A percentile compares a stretch with the other conserved stretches of the same genome.
Evolutionary conservation across 2,797 vertebrate genomes (phyloP).

Genomic region (Lemur catta): DNA sequence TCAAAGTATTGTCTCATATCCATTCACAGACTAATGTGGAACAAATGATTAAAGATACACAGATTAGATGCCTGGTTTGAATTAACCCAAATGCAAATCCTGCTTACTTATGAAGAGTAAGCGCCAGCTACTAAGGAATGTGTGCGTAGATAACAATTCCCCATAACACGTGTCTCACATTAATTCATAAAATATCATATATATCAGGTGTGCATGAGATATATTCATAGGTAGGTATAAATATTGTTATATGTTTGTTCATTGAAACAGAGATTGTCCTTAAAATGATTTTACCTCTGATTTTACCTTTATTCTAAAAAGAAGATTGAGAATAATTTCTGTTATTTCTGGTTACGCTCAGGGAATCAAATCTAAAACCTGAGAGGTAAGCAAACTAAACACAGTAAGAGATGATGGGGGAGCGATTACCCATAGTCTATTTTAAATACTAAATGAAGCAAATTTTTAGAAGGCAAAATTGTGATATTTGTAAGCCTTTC

Average conservation of each 20-base stretch:
- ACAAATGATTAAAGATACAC: background rate
- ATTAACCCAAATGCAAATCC: background rate
- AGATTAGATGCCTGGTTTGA: background rate
- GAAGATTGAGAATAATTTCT: constrained; percentile 9
- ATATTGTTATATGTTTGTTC: background rate
- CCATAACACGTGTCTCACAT: background rate
- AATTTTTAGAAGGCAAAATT: background rate
- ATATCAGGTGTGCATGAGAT: background rate
- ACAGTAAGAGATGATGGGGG: background rate
- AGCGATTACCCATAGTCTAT: background rate
- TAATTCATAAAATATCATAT: constrained; percentile 13
- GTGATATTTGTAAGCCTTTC: background rate
- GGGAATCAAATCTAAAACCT: background rate
- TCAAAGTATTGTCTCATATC: background rate
- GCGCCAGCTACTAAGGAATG: background rate
- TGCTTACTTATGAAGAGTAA: background rate
- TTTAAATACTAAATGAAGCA: background rate
- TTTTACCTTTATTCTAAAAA: constrained; percentile 17
- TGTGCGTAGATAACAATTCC: background rate
- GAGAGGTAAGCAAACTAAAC: background rate
- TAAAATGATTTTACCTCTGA: background rate
- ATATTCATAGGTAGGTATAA: background rate
- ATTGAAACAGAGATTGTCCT: background rate
- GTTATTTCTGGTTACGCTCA: background rate
- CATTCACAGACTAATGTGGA: background rate